Evolutionary conservation across 2,888 invertebrate genomes (phyloP).

Genomic region (Drosophila rubida): DNA sequence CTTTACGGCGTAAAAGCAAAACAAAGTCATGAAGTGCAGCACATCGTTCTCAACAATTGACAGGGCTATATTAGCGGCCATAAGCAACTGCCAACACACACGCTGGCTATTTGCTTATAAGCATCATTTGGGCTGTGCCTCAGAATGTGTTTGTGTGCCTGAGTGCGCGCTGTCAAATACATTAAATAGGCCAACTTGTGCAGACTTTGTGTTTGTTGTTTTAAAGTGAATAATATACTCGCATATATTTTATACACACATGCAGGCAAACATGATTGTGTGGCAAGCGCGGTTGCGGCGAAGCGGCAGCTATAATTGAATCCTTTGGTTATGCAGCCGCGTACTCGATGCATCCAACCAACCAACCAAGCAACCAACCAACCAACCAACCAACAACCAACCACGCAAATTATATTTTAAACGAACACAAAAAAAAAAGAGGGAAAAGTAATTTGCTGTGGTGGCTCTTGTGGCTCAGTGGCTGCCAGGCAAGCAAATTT

Average conservation of each 20-base stretch:
- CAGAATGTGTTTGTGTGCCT: neutral
- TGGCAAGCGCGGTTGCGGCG: slow-evolving; percentile 33
- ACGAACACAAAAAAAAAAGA: slow-evolving; percentile 36
- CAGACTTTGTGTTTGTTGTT: slow-evolving; percentile 8
- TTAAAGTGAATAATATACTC: slow-evolving; percentile 21
- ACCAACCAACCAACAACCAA: slow-evolving; percentile 26
- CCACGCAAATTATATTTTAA: slow-evolving; percentile 69
- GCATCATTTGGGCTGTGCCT: neutral
- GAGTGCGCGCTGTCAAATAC: slow-evolving; percentile 21
- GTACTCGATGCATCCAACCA: slow-evolving; percentile 21
- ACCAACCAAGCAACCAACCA: slow-evolving; percentile 19
- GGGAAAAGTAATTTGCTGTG: slow-evolving; percentile 54
- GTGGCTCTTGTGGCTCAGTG: slow-evolving; percentile 40
- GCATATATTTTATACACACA: slow-evolving; percentile 3
- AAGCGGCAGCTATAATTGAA: slow-evolving; percentile 66
- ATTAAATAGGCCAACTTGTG: slow-evolving; percentile 37
- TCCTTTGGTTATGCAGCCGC: slow-evolving; percentile 61
- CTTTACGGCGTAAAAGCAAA: slow-evolving; percentile 37
- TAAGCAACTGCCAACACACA: slow-evolving; percentile 7
- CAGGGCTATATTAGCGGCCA: slow-evolving; percentile 33
- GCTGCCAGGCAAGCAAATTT: slow-evolving; percentile 46
- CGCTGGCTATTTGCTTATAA: slow-evolving; percentile 11
- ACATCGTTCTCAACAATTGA: slow-evolving; percentile 60
- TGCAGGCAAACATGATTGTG: neutral
- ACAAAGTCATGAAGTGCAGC: slow-evolving; percentile 52